Evolutionary conservation across 2,113 vertebrate genomes (phyloP).

Genomic region (Albula glossodonta): DNA sequence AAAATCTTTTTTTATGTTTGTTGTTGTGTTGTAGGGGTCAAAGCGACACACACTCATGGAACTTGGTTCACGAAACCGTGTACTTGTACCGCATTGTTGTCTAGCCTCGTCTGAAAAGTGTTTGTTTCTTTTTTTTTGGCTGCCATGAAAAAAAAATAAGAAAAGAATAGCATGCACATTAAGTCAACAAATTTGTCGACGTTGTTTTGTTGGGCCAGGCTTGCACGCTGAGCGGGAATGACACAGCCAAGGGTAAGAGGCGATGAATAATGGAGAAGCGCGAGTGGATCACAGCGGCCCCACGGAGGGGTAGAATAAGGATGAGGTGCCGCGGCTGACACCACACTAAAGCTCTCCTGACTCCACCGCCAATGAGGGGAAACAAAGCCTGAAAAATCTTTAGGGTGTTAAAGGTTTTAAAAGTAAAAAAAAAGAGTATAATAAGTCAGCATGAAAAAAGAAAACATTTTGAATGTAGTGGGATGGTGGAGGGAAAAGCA

Average conservation of each 20-base stretch:
- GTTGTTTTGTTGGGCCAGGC: background rate
- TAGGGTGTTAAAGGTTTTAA: background rate
- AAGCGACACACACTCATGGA: too few relatives aligned
- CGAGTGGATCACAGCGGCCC: background rate
- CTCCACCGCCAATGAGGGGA: background rate
- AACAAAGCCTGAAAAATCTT: background rate
- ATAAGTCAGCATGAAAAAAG: background rate
- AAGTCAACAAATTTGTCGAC: conserved; percentile 5
- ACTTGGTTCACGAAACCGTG: too few relatives aligned
- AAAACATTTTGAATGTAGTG: background rate
- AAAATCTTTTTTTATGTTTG: too few relatives aligned
- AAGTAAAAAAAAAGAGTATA: background rate
- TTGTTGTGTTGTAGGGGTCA: too few relatives aligned
- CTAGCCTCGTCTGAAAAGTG: background rate
- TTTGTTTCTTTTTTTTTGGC: background rate
- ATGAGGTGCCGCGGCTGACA: background rate
- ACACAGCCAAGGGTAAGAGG: conserved; percentile 5
- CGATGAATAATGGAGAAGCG: conserved; percentile 12
- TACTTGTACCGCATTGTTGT: background rate
- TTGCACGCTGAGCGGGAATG: background rate
- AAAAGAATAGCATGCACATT: background rate
- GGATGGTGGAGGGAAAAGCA: background rate
- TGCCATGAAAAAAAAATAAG: background rate
- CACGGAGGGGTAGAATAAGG: background rate
- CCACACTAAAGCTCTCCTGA: background rate